Conservation (phyloP, 1,140 invertebrate species). For the Anastatus disparis region DNA sequence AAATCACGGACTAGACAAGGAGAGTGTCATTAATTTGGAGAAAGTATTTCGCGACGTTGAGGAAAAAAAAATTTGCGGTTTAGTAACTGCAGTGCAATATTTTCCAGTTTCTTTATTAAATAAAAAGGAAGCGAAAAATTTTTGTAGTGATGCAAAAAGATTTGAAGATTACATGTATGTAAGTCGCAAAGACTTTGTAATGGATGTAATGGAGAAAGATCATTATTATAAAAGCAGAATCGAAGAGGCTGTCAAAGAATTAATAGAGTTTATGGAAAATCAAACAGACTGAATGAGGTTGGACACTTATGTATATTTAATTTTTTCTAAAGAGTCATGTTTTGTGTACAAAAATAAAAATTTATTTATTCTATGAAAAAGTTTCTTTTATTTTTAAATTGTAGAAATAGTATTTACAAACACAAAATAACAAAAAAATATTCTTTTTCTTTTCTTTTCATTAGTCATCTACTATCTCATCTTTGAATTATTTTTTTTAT, state of each 20-base stretch:
- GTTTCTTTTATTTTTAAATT: too few relatives aligned
- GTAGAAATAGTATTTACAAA: too few relatives aligned
- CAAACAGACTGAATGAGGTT: too few relatives aligned
- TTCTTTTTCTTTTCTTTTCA: too few relatives aligned
- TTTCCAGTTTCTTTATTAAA: neutral
- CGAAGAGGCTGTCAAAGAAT: neutral
- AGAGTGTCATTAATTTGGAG: neutral
- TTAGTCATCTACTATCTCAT: too few relatives aligned
- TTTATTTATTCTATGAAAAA: too few relatives aligned
- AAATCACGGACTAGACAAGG: neutral
- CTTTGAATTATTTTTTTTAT: too few relatives aligned
- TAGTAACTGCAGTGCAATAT: neutral
- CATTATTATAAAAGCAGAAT: neutral
- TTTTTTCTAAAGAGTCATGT: too few relatives aligned
- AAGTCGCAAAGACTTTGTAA: conserved; percentile 18
- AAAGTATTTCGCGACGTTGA: neutral
- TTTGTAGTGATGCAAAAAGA: neutral
- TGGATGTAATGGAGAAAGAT: neutral
- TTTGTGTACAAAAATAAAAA: too few relatives aligned
- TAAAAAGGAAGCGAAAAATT: neutral
- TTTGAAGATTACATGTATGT: neutral
- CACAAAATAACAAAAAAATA: too few relatives aligned
- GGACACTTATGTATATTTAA: too few relatives aligned
- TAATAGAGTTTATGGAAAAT: conserved; percentile 19
- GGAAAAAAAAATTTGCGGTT: neutral